A percentile compares a stretch with the other conserved stretches of the same genome.
Conservation (phyloP, 2,113 vertebrate genomes). For the Marmota monax region DNA sequence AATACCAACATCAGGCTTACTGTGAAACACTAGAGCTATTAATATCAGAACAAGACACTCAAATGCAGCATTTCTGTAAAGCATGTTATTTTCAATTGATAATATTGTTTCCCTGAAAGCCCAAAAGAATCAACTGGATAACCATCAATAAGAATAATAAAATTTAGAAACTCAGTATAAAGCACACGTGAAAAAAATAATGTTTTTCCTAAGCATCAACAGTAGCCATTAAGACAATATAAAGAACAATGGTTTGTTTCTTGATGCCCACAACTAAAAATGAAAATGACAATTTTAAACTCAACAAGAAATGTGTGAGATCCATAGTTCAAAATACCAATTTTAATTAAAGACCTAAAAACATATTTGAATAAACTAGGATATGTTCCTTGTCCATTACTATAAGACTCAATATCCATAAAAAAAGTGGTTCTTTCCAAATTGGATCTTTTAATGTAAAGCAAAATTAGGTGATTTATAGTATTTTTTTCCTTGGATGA, state of each 20-base stretch:
- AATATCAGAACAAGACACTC: neutral
- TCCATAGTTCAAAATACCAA: neutral
- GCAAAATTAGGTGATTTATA: neutral
- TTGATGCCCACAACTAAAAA: neutral
- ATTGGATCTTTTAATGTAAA: neutral
- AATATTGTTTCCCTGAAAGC: neutral
- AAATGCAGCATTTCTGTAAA: neutral
- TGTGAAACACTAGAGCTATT: neutral
- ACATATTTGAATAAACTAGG: neutral
- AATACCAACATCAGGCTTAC: neutral
- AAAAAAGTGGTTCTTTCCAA: neutral
- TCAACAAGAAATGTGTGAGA: neutral
- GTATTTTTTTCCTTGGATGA: neutral
- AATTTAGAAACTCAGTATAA: constrained; percentile 1
- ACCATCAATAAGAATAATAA: neutral
- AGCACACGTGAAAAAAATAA: neutral
- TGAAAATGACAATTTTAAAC: neutral
- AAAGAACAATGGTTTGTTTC: neutral
- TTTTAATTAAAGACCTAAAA: neutral
- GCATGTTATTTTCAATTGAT: neutral
- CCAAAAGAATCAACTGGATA: neutral
- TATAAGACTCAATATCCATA: neutral
- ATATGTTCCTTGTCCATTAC: neutral
- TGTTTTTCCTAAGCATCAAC: neutral
- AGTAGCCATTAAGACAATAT: neutral